Evolutionary conservation across 2,113 vertebrate genomes (phyloP), one percentile per base, ranked within the genome.

Genomic region (Uropsilus gracilis): DNA sequence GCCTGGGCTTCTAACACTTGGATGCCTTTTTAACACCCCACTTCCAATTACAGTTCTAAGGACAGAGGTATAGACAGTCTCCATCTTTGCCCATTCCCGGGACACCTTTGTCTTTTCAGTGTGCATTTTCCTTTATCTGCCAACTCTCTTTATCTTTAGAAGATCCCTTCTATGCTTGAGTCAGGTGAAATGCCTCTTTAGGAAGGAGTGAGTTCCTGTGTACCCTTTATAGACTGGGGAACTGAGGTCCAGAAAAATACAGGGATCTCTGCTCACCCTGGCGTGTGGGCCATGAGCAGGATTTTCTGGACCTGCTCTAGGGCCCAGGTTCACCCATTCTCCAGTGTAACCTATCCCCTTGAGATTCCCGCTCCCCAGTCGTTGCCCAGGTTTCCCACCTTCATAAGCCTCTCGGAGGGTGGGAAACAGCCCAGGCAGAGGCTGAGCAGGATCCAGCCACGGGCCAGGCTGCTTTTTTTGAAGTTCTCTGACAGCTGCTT

Each of bases 381-480:
- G n/a, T n/a, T n/a, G n/a, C n/a, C n/a, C n/a, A n/a, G n/a, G n/a
- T n/a, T n/a, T 0, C 5, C 39, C 81, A 99, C 99, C 98, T 98
- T 99, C 55, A 98, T 97, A 90, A 99, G 98, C 2, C 83, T 98
- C n/a, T 99, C 98, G 2, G 99, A 99, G 10, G 99, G 99, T 50
- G 99, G 98, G 96, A 99, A 99, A 95, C 99, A 99, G 34, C 99
- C 99, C 86, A 99, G 97, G 93, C 99, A 99, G 80, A 99, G 99
- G 3, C 99, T 99, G 48, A 99, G 98, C 64, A 99, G 98, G 97
- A 99, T 99, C 99, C 99, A 99, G 48, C 99, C 99, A 32, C 99
- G 98, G 80, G 98, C 98, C 86, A 98, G 98, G 98, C 99, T 99
- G 96, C 96, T 99, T 11, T 91, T 98, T 89, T 98, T 99, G 90